Base-by-base conservation (phyloP, 2,888 invertebrate genomes). In the Odontomyia ornata region DNA sequence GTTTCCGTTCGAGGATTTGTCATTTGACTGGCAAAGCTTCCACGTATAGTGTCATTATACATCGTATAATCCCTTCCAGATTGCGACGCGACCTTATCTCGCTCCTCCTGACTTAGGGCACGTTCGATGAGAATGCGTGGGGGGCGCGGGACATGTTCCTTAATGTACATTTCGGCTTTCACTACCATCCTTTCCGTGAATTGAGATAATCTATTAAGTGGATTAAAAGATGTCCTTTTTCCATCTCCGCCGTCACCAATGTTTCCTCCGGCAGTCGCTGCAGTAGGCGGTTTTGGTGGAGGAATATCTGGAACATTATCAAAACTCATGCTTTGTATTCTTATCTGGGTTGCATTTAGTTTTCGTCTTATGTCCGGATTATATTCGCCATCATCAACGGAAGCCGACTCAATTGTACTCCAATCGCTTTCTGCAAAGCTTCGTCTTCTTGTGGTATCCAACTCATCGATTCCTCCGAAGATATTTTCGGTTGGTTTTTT, bases 91-190 rank as follows among this genome's bases (percentile, higher is more conserved):
- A 80, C 80, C 47, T 73, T 86, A 80, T 76, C 84, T 81, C 78
- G 79, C 85, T 89, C 80, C 85, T 89, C 77, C 83, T 88, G 82
- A 83, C 85, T 77, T 87, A 87, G 77, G 87, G 87, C 64, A 84
- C 89, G 80, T 83, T 86, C 82, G 84, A 84, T 82, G 0, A 86
- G 78, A 84, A 83, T 85, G 87, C 81, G 88, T 77, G 84, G 90
- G 80, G 79, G 88, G 82, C 78, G 88, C 84, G 83, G 90, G 84
- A 82, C 89, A 87, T 76, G 89, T 79, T 90, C 89, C 86, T 79
- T 85, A 77, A 80, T 90, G 86, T 82, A 90, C 2, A 89, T 84
- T 81, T 90, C 90, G 0, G 89, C 89, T 79, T 90, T 90, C 79
- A 89, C 88, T 2, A 90, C 85, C 78, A 90, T 80, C 84, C 88